phyloP scores from a whole-genome alignment of 2,888 invertebrate genomes.

The Eupithecia subumbrata region DNA sequence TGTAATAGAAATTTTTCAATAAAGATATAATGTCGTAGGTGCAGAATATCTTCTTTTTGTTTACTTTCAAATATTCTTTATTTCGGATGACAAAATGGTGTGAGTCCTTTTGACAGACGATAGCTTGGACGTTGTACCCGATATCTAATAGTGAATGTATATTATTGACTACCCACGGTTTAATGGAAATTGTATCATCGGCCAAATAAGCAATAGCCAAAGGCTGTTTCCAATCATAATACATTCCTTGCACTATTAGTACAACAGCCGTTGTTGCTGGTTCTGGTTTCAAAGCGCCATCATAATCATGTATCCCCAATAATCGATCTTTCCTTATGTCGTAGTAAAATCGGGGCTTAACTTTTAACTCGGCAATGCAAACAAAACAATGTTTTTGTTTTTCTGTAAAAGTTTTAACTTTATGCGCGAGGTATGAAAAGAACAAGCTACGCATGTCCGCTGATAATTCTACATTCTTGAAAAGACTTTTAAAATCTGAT shows the following conservation, averaged over 20 bases:
- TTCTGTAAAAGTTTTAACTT: conserved; percentile 24
- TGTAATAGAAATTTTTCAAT: conserved; percentile 30
- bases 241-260: conserved; percentile 36
- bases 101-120: conserved; percentile 28
- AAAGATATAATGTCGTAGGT: conserved; percentile 30
- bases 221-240: conserved; percentile 38
- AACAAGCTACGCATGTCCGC: conserved; percentile 19
- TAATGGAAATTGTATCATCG: conserved; percentile 15
- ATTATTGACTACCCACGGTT: conserved; percentile 30
- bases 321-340: conserved; percentile 34
- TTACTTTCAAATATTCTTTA: neutral
- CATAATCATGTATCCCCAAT: conserved; percentile 35
- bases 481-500: conserved; percentile 23
- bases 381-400: conserved; percentile 35
- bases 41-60: conserved; percentile 24
- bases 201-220: conserved; percentile 31
- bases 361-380: conserved; percentile 30
- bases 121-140: conserved; percentile 34
- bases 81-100: conserved; percentile 5
- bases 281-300: conserved; percentile 30
- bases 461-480: conserved; percentile 24
- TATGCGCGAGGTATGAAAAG: conserved; percentile 20
- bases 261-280: conserved; percentile 32
- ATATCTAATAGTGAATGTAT: conserved; percentile 19
- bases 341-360: conserved; percentile 35